Evolutionary conservation across 2,888 invertebrate genomes (phyloP), one percentile per base, ranked within the genome.

Genomic region (Sphaeridia pumilis): DNA sequence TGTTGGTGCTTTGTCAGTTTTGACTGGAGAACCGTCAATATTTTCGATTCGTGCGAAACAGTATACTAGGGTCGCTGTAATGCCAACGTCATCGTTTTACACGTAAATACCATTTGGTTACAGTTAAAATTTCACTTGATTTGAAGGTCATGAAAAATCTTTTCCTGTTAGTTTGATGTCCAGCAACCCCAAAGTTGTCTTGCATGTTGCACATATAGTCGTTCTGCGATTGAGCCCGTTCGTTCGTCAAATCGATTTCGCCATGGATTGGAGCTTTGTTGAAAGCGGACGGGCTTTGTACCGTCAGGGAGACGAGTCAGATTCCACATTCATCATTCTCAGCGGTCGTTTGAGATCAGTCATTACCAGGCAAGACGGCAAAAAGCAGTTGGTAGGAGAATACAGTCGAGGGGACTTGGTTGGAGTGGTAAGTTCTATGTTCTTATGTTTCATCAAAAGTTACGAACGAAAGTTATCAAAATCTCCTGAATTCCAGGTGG

Each of bases 321-420:
- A 98, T 59, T 89, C 88, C 57, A 90, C 97, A 2, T 98, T 89
- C 70, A 94, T 98, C 64, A 92, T 98, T 31, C 75, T 98, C 26
- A 94, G 93, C 67, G 98, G 98, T 0, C 89, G 98, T 14, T 75
- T 98, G 62, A 79, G 98, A 53, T 95, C 95, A 1, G 94, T 98
- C 17, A 87, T 93, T 63, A 92, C 90, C 0, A 85, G 88, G 66
- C 76, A 78, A 17, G 84, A 87, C 68, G 93, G 90, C 25, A 94
- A 93, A 71, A 93, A 95, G 71, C 93, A 95, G 67, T 76, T 95
- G 31, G 88, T 95, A 1, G 94, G 89, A 4, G 98, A 99, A 72
- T 97, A 95, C 69, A 97, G 97, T 51, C 87, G 94, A 70, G 97
- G 97, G 2, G 98, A 98, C 72, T 76, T 98, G 12, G 86, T 97